Evolutionary conservation across 2,797 vertebrate species (phyloP), one percentile per base, ranked within the genome.

Genomic region (Phoeniculus purpureus): DNA sequence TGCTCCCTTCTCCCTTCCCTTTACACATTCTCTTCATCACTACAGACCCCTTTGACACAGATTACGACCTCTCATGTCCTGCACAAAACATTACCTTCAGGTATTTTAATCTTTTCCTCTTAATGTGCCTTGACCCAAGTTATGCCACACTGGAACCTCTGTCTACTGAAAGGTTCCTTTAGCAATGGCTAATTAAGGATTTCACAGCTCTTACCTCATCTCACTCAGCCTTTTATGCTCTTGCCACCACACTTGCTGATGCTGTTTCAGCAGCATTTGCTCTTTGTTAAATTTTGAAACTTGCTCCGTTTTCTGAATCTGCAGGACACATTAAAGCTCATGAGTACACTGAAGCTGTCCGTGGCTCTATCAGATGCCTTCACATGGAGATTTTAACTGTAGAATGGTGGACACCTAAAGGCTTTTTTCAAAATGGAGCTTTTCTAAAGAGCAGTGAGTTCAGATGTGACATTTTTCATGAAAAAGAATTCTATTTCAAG

Each of bases 161-260:
- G 16, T 1, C 26, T 51, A 15, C 15, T 22, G 7, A 47, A 37
- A 5, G 16, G 23, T 22, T 77, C 52, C 43, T 67, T 29, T 15
- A 78, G 15, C 3, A 26, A 43, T 0, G 8, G 12, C 60, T 10
- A 66, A 50, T 14, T 17, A 16, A 66, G 12, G 40, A 55, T 23
- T 75, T 50, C 51, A 62, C 58, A 43, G 23, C 66, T 92, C 98
- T 98, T 98, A 99, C 99, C 98, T 97, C 97, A 94, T 95, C 96
- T 98, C 96, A 58, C 84, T 94, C 34, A 99, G 97, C 79, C 97
- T 97, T 62, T 96, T 96, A 62, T 98, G 96, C 91, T 99, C 99
- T 81, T 96, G 96, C 98, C 97, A 98, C 99, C 99, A 99, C 92
- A 98, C 98, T 94, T 98, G 98, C 56, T 90, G 97, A 92, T 99